phyloP scores from a whole-genome alignment of 2,113 vertebrate species.

The Alethe castanea region DNA sequence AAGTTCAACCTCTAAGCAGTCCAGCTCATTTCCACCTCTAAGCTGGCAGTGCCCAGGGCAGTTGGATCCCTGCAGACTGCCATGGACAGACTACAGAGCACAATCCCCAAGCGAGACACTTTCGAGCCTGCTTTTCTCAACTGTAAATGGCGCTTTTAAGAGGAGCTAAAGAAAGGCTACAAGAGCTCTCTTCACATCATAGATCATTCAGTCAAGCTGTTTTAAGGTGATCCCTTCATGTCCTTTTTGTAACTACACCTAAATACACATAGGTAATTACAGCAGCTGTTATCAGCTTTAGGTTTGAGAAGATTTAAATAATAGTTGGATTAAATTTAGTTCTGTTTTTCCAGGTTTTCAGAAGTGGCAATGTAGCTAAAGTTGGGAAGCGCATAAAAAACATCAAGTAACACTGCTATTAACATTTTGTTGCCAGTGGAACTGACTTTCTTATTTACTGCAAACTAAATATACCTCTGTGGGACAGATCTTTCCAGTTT shows the following conservation, averaged over 20 bases:
- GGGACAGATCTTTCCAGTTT: neutral
- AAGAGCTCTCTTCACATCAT: neutral
- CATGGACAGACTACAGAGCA: neutral
- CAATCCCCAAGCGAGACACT: neutral
- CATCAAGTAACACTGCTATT: neutral
- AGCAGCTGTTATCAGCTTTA: neutral
- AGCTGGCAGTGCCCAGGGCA: neutral
- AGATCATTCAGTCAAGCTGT: neutral
- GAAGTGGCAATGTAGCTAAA: neutral
- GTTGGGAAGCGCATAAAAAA: neutral
- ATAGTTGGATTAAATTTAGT: neutral
- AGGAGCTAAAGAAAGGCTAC: neutral
- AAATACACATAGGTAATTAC: neutral
- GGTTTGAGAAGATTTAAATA: neutral
- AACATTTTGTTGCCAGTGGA: neutral
- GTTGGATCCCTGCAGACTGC: neutral
- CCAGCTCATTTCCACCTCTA: neutral
- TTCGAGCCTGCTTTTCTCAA: neutral
- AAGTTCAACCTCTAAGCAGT: rapidly evolving
- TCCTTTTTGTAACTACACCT: neutral
- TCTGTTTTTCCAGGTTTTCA: neutral
- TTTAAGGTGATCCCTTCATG: neutral
- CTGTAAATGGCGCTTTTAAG: neutral
- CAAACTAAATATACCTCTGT: neutral
- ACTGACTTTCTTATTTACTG: neutral